Conservation (phyloP, 2,797 vertebrate genomes). For the Lacerta agilis region DNA sequence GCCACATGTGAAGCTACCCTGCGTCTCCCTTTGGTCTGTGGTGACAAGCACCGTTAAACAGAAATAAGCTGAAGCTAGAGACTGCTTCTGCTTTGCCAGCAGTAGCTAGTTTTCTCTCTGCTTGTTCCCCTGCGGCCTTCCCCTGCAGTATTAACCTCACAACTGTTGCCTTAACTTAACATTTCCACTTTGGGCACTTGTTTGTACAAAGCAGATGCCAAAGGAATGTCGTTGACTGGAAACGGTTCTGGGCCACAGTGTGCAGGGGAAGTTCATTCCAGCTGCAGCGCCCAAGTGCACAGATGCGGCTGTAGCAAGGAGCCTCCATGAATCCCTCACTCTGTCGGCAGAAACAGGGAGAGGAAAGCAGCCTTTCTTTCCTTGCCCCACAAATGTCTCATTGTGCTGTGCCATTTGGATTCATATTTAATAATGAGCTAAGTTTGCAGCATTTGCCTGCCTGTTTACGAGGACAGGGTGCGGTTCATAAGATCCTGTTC, state of each 20-base stretch:
- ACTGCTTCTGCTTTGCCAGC: no score
- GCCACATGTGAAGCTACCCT: no score
- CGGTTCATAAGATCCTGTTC: neutral
- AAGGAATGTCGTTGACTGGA: neutral
- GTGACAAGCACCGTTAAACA: no score
- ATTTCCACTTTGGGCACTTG: neutral
- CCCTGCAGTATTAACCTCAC: neutral
- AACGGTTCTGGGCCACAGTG: neutral
- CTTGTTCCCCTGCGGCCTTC: neutral
- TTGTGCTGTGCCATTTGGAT: neutral
- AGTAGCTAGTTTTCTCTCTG: neutral
- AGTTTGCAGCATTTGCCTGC: neutral
- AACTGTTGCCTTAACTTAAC: neutral
- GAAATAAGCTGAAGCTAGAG: neutral
- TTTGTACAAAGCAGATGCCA: neutral
- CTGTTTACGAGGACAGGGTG: neutral
- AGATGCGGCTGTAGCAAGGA: neutral
- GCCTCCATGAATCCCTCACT: neutral
- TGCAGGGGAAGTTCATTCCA: neutral
- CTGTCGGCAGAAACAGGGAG: neutral
- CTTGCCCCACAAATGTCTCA: neutral
- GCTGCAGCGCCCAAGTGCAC: neutral
- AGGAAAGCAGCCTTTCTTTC: neutral
- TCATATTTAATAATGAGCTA: neutral
- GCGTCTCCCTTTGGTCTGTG: neutral